Base-by-base conservation (phyloP, 2,888 invertebrate species). In the Amaurobius ferox region DNA sequence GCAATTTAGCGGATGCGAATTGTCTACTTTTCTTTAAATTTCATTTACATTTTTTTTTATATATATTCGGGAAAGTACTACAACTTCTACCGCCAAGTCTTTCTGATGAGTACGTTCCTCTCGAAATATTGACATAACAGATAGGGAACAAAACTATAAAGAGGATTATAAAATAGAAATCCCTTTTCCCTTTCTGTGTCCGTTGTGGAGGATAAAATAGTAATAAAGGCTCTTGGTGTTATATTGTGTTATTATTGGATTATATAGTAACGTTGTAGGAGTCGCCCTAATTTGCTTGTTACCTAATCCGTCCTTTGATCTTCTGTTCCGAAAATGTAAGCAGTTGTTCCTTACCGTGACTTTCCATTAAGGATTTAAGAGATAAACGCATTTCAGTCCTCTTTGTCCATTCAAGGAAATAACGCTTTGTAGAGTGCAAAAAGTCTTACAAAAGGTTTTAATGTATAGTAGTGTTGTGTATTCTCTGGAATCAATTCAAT, bases 201-300 rank as follows among this genome's bases (percentile, higher is more conserved):
- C 5, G 19, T 55, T 55, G 23, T 55, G 1, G 19, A 2, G 23
- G 3, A 55, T 55, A 55, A 23, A 55, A 16, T 11, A 16, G 55
- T 55, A 19, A 55, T 55, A 55, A 55, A 19, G 55, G 16, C 9
- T 3, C 23, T 2, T n/a, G 55, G 23, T 55, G 19, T 3, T 16
- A 55, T 55, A 55, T 55, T 55, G 23, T 55, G 23, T n/a, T 55
- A 55, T 55, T 55, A 55, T 55, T 55, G 55, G 55, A 55, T 55
- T 55, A 55, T n/a, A n/a, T n/a, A n/a, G n/a, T n/a, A n/a, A n/a
- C n/a, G n/a, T n/a, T n/a, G n/a, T n/a, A n/a, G n/a, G n/a, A n/a
- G n/a, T n/a, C n/a, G n/a, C 23, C 55, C 55, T 55, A 55, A 55
- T 55, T 55, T 55, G 55, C 55, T 23, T 55, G 23, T 55, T 55